Evolutionary conservation across 2,888 invertebrate species (phyloP), one percentile per base, ranked within the genome.

Genomic region (Tetragonisca angustula): DNA sequence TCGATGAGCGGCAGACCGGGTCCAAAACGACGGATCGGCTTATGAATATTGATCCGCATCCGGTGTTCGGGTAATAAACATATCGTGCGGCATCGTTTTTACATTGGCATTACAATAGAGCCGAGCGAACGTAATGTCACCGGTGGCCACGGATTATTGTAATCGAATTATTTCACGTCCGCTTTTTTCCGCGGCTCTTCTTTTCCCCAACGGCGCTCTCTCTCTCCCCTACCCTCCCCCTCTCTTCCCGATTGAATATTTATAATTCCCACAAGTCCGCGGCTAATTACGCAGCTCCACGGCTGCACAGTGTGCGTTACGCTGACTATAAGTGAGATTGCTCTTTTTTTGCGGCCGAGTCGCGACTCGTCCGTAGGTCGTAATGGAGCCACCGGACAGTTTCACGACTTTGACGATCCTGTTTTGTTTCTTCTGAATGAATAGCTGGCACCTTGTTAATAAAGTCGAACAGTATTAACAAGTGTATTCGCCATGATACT

Each of bases 11-110:
- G 76, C 80, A 72, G 86, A 79, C 74, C 80, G 69, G 78, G 76
- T 83, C 84, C 70, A 64, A 64, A 74, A 69, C 78, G 64, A 78
- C 78, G 64, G 78, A 84, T 85, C 67, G 72, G 71, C 93, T 93
- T 93, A 92, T 92, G 92, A 93, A 93, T 92, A 92, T 92, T 92
- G 91, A 92, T 92, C 91, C 83, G 89, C 90, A 90, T 92, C 91
- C 91, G 91, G 90, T 89, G 79, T 83, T 84, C 80, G 83, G 36
- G 79, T 88, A 88, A 90, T 89, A 88, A 89, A 87, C 87, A 89
- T 87, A 87, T 88, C 85, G 88, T 80, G 59, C 76, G 79, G 64
- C 76, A 85, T 88, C 88, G 85, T 89, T 89, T 80, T 88, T 86
- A 69, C 84, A 83, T 81, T 87, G 54, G 86, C 81, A 86, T 84